Evolutionary conservation across 2,797 vertebrate genomes (phyloP).

Genomic region (Rachycentron canadum): DNA sequence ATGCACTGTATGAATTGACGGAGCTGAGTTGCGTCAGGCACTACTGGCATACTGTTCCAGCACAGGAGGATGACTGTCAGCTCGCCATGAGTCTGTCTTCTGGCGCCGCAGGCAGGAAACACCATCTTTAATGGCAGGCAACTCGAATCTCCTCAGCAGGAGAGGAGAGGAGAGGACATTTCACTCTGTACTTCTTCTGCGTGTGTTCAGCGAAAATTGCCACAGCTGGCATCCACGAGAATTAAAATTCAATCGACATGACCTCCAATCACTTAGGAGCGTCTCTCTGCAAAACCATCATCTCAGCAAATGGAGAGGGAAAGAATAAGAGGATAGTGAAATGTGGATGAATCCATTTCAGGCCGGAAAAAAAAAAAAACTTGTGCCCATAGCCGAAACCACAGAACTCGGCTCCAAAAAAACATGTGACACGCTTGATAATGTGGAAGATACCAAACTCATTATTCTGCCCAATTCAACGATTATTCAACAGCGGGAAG

Average conservation of each 20-base stretch:
- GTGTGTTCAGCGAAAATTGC: conserved; percentile 55
- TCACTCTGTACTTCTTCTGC: conserved; percentile 22
- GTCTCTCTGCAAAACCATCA: conserved; percentile 35
- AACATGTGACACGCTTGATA: conserved; percentile 58
- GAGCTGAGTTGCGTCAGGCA: conserved; percentile 38
- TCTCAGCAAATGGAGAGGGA: conserved; percentile 38
- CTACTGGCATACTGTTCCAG: conserved; percentile 30
- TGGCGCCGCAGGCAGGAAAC: conserved; percentile 52
- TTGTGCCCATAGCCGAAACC: conserved; percentile 5
- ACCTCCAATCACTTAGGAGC: conserved; percentile 52
- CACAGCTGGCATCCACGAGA: conserved; percentile 48
- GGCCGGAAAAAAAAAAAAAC: not conserved
- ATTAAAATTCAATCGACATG: conserved; percentile 64
- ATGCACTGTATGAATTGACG: conserved; percentile 20
- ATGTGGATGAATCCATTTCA: conserved; percentile 54
- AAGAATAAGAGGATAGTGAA: conserved; percentile 37
- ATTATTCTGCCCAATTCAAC: conserved; percentile 73
- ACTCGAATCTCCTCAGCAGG: conserved; percentile 46
- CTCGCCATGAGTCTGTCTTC: conserved; percentile 44
- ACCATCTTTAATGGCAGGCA: conserved; percentile 58
- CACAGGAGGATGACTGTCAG: conserved; percentile 54
- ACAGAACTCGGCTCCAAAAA: conserved; percentile 20
- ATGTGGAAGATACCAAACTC: conserved; percentile 68
- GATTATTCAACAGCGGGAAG: conserved; percentile 61
- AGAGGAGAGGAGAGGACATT: conserved; percentile 45